Evolutionary conservation across 2,888 invertebrate species (phyloP).

Genomic region (Lapara coniferarum): DNA sequence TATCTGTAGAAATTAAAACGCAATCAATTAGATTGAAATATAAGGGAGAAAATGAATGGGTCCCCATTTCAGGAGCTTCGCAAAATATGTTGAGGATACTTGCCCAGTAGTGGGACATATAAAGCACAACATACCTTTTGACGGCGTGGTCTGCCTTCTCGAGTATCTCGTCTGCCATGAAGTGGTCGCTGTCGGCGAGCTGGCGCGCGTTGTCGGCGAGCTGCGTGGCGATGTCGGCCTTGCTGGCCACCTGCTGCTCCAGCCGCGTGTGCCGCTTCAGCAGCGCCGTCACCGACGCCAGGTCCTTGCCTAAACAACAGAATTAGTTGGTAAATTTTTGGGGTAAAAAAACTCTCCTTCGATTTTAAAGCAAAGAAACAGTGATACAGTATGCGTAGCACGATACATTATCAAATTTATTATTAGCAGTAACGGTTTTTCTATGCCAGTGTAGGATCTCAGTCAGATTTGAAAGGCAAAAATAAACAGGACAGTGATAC

Average conservation of each 20-base stretch:
- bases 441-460: no score
- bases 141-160: slow-evolving; percentile 81
- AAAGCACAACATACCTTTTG: slow-evolving; percentile 32
- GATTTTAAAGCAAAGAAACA: no score
- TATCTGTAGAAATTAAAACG: slow-evolving; percentile 76
- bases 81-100: background rate
- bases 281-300: slow-evolving; percentile 92
- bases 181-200: slow-evolving; percentile 92
- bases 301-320: slow-evolving; percentile 88
- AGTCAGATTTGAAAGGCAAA: no score
- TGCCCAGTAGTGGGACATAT: no score
- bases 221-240: slow-evolving; percentile 91
- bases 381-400: no score
- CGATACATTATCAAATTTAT: no score
- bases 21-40: background rate
- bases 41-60: no score
- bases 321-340: no score
- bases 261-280: slow-evolving; percentile 91
- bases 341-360: no score
- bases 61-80: no score
- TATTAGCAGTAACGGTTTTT: no score
- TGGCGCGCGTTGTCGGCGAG: slow-evolving; percentile 91
- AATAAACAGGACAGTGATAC: background rate
- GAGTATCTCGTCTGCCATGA: slow-evolving; percentile 94
- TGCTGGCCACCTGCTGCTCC: slow-evolving; percentile 93